These are phyloP conservation scores for Amphilophus citrinellus DNA, from an alignment of 2,113 vertebrate genomes.

Conservation along the genomic window DNA sequence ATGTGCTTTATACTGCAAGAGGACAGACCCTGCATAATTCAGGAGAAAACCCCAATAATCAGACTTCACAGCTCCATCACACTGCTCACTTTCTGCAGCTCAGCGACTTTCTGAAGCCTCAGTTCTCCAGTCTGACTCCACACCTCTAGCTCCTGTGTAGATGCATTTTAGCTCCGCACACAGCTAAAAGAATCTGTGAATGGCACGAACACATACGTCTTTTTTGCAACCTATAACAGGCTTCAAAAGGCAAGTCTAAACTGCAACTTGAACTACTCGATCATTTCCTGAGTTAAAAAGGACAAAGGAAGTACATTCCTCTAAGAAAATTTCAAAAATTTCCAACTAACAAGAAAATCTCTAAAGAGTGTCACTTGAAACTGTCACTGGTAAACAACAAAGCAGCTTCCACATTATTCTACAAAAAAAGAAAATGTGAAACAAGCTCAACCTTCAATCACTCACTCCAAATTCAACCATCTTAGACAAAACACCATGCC, in stretches of 20 bases:
- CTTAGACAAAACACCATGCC: neutral
- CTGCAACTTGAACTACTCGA: neutral
- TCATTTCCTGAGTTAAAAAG: too few species aligned
- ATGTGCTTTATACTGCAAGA: neutral
- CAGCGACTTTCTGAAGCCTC: neutral
- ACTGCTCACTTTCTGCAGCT: neutral
- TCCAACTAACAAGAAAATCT: neutral
- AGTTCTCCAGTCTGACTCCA: neutral
- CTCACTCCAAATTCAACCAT: neutral
- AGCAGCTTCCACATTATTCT: neutral
- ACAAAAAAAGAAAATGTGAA: neutral
- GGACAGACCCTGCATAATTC: neutral
- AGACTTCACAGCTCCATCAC: neutral
- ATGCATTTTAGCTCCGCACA: neutral
- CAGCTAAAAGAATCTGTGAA: neutral
- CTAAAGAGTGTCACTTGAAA: neutral
- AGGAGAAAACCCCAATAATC: fast-evolving
- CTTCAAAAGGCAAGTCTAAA: neutral
- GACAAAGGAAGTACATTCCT: neutral
- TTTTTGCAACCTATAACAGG: too few species aligned
- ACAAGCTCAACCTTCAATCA: conserved; percentile 3
- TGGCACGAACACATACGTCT: neutral
- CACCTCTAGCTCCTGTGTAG: neutral
- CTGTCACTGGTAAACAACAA: neutral
- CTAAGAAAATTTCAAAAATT: neutral